Percentiles rank a stretch among this genome's conserved stretches.
These are phyloP conservation scores for Clepsis dumicolana DNA, from an alignment of 2,888 invertebrate genomes.

Conservation along the genomic window DNA sequence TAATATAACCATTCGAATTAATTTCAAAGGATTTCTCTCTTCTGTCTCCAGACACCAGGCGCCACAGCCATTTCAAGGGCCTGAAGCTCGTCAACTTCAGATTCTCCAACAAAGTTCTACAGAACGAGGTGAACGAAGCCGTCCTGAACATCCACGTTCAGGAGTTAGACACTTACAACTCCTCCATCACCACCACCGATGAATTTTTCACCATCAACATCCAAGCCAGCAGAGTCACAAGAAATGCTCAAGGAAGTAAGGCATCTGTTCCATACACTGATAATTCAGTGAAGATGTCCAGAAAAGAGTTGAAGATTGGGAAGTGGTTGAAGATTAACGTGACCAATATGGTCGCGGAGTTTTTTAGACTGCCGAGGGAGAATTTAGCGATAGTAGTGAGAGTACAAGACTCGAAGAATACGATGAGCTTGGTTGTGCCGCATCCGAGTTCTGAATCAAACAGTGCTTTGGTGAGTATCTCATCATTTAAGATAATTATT, in stretches of 20 bases:
- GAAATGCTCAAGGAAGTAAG: conserved; percentile 73
- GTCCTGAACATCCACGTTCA: conserved; percentile 90
- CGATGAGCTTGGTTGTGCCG: conserved; percentile 89
- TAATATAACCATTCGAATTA: too few species aligned
- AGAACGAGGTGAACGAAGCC: conserved; percentile 89
- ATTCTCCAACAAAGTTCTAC: conserved; percentile 89
- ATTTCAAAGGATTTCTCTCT: conserved; percentile 24
- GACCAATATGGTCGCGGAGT: conserved; percentile 90
- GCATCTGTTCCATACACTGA: conserved; percentile 74
- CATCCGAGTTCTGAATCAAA: conserved; percentile 87
- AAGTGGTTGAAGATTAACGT: conserved; percentile 92
- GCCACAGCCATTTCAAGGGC: conserved; percentile 89
- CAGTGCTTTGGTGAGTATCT: conserved; percentile 76
- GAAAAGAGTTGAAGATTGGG: conserved; percentile 84
- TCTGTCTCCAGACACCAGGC: conserved; percentile 86
- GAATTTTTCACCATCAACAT: conserved; percentile 72
- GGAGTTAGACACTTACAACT: conserved; percentile 71
- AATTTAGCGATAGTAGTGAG: conserved; percentile 92
- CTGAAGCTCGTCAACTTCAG: conserved; percentile 90
- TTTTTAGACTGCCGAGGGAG: conserved; percentile 91
- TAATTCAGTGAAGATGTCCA: conserved; percentile 77
- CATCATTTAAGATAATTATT: background rate
- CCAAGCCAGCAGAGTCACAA: conserved; percentile 76
- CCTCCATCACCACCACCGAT: conserved; percentile 67
- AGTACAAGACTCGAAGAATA: conserved; percentile 87